A percentile compares a stretch with the other conserved stretches of the same genome.
Evolutionary conservation across 2,113 vertebrate species (phyloP).

Genomic region (Isurus oxyrinchus): DNA sequence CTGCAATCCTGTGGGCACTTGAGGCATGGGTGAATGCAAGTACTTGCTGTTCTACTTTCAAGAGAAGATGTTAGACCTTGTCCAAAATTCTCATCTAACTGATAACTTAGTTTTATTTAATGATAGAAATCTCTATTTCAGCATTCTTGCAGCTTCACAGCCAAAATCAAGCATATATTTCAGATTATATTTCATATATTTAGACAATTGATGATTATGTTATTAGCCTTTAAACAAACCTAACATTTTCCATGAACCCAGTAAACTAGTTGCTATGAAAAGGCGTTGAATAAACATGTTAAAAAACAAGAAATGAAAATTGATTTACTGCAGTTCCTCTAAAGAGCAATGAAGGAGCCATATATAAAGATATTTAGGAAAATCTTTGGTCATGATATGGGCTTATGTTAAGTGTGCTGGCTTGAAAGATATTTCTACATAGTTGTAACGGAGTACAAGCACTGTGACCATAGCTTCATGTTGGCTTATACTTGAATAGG

Average conservation of each 20-base stretch:
- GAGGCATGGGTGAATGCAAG: not conserved
- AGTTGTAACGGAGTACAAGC: not conserved
- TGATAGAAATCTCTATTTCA: not conserved
- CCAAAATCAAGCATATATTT: not conserved
- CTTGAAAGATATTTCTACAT: not conserved
- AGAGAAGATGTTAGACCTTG: not conserved
- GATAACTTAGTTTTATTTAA: not conserved
- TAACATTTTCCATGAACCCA: not conserved
- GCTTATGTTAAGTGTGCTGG: not conserved
- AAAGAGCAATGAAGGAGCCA: not conserved
- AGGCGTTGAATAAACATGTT: not conserved
- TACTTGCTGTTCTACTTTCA: not conserved
- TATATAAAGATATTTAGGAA: not conserved
- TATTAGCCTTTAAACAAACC: not conserved
- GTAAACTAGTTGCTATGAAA: not conserved
- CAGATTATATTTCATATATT: not conserved
- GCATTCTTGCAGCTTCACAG: not conserved
- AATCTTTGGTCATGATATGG: not conserved
- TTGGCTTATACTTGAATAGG: not conserved
- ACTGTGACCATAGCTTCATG: not conserved
- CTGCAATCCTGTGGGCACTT: not conserved
- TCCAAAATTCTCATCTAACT: not conserved
- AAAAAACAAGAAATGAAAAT: not conserved
- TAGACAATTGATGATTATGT: too few species aligned
- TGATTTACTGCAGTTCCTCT: not conserved